Evolutionary conservation across 2,888 invertebrate genomes (phyloP).

Genomic region (Sarcophaga carnaria): DNA sequence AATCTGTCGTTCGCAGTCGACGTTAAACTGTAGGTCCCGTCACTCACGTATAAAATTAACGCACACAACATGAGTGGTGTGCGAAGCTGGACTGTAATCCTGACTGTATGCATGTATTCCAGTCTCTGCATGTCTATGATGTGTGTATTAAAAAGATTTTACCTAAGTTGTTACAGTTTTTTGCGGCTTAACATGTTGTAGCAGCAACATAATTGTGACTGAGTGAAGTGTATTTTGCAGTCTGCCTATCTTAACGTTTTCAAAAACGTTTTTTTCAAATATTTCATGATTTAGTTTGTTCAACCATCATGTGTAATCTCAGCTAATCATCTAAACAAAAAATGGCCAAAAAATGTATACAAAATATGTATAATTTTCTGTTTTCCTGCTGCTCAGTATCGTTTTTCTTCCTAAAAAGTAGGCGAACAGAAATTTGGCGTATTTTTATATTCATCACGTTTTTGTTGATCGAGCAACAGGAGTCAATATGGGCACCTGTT

Average conservation of each 20-base stretch:
- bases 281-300: slow-evolving; percentile 55
- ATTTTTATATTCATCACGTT: slow-evolving; percentile 68
- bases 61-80: no score
- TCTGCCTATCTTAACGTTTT: background rate
- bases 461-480: slow-evolving; percentile 41
- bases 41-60: no score
- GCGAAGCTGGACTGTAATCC: no score
- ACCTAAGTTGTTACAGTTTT: background rate
- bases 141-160: no score
- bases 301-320: slow-evolving; percentile 50
- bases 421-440: slow-evolving; percentile 9
- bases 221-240: background rate
- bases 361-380: slow-evolving; percentile 35
- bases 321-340: slow-evolving; percentile 56
- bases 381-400: background rate
- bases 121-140: no score
- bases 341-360: background rate
- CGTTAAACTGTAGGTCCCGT: no score
- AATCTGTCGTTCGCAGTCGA: no score
- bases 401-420: slow-evolving; percentile 31
- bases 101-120: no score
- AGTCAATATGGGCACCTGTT: slow-evolving; percentile 61
- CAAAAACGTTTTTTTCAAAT: background rate
- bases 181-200: background rate
- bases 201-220: no score